These are phyloP conservation scores for Macquaria ambigua DNA, from an alignment of 2,113 vertebrate species.

Conservation along the genomic window DNA sequence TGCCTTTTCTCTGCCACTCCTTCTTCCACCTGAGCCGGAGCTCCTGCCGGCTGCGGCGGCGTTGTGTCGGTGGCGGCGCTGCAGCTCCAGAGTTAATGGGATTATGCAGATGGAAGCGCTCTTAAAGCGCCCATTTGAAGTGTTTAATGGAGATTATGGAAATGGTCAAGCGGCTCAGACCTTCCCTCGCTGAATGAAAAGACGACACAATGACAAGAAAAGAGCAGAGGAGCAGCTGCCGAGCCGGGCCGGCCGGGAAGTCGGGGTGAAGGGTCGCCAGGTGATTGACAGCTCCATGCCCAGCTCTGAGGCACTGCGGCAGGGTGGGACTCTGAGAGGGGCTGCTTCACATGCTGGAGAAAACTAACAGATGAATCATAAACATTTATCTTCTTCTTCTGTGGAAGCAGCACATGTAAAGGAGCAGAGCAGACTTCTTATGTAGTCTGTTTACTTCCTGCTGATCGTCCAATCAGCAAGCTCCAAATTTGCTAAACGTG, in stretches of 20 bases:
- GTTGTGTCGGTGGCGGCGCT: conserved; percentile 57
- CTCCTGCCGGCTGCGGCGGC: conserved; percentile 47
- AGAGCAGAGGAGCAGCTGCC: conserved; percentile 68
- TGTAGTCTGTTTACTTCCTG: too few species aligned
- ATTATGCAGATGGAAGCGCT: conserved; percentile 85
- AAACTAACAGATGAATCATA: too few species aligned
- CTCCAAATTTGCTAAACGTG: too few species aligned
- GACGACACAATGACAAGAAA: conserved; percentile 73
- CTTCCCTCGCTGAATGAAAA: conserved; percentile 76
- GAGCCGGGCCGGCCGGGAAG: conserved; percentile 42
- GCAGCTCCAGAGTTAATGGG: conserved; percentile 82
- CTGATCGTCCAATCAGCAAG: not conserved
- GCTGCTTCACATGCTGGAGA: not conserved
- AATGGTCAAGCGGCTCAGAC: conserved; percentile 78
- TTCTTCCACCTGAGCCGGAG: conserved; percentile 64
- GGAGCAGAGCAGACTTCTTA: too few species aligned
- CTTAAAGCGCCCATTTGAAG: conserved; percentile 84
- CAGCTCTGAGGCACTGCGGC: conserved; percentile 23
- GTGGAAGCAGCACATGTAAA: too few species aligned
- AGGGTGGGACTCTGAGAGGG: not conserved
- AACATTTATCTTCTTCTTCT: too few species aligned
- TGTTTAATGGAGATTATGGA: conserved; percentile 88
- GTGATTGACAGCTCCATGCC: conserved; percentile 49
- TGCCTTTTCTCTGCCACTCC: conserved; percentile 49
- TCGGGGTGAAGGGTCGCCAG: conserved; percentile 55